These are phyloP conservation scores for Mola mola DNA, from an alignment of 2,113 vertebrate genomes.

Conservation along the genomic window DNA sequence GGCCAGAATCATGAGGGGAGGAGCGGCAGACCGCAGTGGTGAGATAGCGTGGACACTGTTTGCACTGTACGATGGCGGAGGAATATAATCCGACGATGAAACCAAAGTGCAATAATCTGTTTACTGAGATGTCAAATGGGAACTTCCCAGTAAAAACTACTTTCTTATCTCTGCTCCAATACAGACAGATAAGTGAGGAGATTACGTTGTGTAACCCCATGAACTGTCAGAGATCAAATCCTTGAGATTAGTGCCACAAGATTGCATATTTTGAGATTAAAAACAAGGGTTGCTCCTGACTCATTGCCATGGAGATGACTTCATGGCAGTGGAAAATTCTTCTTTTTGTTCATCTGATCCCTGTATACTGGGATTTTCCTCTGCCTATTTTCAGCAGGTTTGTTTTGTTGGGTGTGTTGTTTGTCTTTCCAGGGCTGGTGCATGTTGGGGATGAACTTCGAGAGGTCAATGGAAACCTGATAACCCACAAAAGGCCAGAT, in stretches of 20 bases:
- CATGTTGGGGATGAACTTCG: slow-evolving; percentile 94
- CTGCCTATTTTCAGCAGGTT: not conserved
- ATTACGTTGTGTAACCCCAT: slow-evolving; percentile 62
- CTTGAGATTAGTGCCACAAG: slow-evolving; percentile 71
- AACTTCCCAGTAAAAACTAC: slow-evolving; percentile 8
- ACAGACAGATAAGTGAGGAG: slow-evolving; percentile 45
- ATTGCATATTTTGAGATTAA: slow-evolving; percentile 74
- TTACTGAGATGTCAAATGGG: not conserved
- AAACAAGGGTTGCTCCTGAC: slow-evolving; percentile 35
- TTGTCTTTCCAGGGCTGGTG: slow-evolving; percentile 86
- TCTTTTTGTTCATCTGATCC: slow-evolving; percentile 4
- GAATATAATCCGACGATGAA: not conserved
- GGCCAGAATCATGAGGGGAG: slow-evolving; percentile 94
- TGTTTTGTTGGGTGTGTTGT: slow-evolving; percentile 31
- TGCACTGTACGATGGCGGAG: not conserved
- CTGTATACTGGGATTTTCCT: not conserved
- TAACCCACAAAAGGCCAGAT: slow-evolving; percentile 91
- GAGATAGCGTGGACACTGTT: slow-evolving; percentile 41
- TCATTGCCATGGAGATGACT: slow-evolving; percentile 57
- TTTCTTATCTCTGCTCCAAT: slow-evolving; percentile 28
- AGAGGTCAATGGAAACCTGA: slow-evolving; percentile 92
- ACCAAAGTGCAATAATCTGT: slow-evolving; percentile 1
- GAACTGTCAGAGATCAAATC: slow-evolving; percentile 70
- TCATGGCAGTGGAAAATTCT: not conserved
- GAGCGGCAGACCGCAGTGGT: slow-evolving; percentile 94